Conservation (phyloP, 1,140 invertebrate species). For the Drosophila sp. region DNA sequence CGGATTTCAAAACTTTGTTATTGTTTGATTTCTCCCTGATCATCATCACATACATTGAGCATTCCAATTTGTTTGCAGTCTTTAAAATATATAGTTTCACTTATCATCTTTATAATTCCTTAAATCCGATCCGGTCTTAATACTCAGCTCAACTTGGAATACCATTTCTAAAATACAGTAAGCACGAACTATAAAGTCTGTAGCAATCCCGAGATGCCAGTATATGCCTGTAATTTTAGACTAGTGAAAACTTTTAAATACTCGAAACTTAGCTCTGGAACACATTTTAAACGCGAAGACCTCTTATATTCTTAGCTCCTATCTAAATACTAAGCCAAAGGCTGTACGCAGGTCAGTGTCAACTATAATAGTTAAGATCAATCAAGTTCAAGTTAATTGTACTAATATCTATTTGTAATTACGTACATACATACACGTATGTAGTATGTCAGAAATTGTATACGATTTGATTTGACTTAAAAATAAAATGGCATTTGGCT, state of each 20-base stretch:
- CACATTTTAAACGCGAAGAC: conserved; percentile 63
- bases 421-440: too few species aligned
- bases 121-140: conserved; percentile 7
- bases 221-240: conserved; percentile 74
- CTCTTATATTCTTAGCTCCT: conserved; percentile 46
- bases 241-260: conserved; percentile 44
- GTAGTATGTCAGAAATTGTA: conserved; percentile 59
- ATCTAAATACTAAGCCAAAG: conserved; percentile 39
- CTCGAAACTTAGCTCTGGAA: conserved; percentile 30
- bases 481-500: conserved; percentile 72
- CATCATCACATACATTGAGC: conserved; percentile 15
- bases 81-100: too few species aligned
- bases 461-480: conserved; percentile 63
- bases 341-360: conserved; percentile 48
- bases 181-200: conserved; percentile 38
- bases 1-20: conserved; percentile 29
- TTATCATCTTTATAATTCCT: background rate
- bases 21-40: conserved; percentile 11
- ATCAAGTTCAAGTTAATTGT: conserved; percentile 30
- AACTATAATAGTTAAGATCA: conserved; percentile 42
- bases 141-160: conserved; percentile 37
- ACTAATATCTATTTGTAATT: conserved; percentile 43
- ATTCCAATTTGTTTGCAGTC: conserved; percentile 1
- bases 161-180: conserved; percentile 28
- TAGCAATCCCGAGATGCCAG: conserved; percentile 63